Evolutionary conservation across 1,140 invertebrate species (phyloP), one percentile per base, ranked within the genome.

Genomic region (Aphis craccivora): DNA sequence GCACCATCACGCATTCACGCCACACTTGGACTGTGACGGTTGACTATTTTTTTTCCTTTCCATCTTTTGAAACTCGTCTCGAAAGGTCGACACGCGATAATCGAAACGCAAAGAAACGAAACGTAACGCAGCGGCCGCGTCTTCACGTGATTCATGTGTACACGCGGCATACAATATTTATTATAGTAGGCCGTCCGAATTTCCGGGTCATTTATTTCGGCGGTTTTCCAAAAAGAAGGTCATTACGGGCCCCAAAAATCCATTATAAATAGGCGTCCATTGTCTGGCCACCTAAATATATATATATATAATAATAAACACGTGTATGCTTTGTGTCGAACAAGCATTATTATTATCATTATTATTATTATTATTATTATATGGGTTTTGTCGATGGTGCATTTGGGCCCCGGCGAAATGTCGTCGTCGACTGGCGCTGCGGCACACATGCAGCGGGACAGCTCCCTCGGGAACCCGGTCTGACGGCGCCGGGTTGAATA

Each of bases 151-250:
- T 83, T 92, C 91, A 37, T 48, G 45, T 51, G 30, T 30, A 30
- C 7, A 30, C 60, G 11, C 30, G 30, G 60, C 60, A n/a, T 14
- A 76, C 20, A 76, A 60, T 76, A 30, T 30, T 30, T 60, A 60
- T 60, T 53, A n/a, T 11, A 20, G n/a, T 11, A 22, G 48, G 90
- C 91, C 91, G 40, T 81, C 91, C 76, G 55, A 92, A 93, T 93
- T 93, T 93, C 48, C 91, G 91, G 91, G 81, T 86, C 76, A 93
- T 93, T 93, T 93, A 93, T 93, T 84, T 84, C 91, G 91, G 76
- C 90, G 67, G 91, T 83, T 37, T 37, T 81, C 40, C 45, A 81
- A 37, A 86, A 91, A 93, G 81, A 93, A 93, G 91, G 91, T 84
- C 91, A 86, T 93, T 84, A 93, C 91, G 81, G 37, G 83, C 90